Evolutionary conservation across 2,797 vertebrate species (phyloP), one percentile per base, ranked within the genome.

Genomic region (Balearica regulorum): DNA sequence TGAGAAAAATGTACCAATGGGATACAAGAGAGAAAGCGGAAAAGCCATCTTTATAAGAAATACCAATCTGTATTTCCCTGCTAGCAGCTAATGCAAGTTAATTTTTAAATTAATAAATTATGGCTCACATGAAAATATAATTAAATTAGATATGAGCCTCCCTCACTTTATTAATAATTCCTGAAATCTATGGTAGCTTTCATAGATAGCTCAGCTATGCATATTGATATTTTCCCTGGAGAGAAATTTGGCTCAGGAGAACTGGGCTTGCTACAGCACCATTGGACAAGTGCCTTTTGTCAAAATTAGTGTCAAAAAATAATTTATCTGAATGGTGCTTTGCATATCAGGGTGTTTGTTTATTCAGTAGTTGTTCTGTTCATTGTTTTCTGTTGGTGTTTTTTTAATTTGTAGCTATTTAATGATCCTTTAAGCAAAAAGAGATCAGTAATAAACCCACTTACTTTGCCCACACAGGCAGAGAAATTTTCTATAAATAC

Each of bases 251-350:
- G 19, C 46, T 88, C 46, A 35, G 61, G 69, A 94, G 54, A 75
- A 57, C 3, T 20, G 2, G 51, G 15, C 21, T 69, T 66, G 35
- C 64, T 75, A 35, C 9, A 72, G 20, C 35, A 80, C 24, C 3
- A 5, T 5, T 72, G 28, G 37, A 51, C 5, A 3, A 76, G 31
- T 17, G 54, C 65, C 19, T 78, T 33, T 51, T 77, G 26, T 62
- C 51, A 90, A 75, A 94, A 98, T 97, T 90, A 75, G 26, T 20
- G 15, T 64, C 49, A 84, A 54, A 90, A 93, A 75, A 83, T 49
- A 61, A 11, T 85, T 77, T 28, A 65, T 35, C 46, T 85, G 54
- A 77, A 69, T n/a, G 16, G 39, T 72, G 79, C 35, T 94, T 84
- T 86, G 65, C 44, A 72, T 46, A 71, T 41, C 44, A 64, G 35